These are phyloP conservation scores for Microctenopoma lineatum DNA, from an alignment of 2,797 vertebrate genomes.

Conservation along the genomic window DNA sequence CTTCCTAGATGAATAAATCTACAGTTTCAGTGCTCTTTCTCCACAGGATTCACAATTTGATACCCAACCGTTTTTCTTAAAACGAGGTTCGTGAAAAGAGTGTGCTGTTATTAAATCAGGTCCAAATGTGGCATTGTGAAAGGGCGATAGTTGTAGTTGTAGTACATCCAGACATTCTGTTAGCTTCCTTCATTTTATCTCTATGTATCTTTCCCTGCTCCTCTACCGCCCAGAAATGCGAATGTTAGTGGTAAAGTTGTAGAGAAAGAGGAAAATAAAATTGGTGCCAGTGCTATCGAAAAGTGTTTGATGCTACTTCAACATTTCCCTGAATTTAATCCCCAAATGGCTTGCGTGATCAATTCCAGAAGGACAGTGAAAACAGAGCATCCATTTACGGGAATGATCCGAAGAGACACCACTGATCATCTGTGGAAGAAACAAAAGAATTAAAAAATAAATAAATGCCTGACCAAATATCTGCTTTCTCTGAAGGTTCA, in stretches of 20 bases:
- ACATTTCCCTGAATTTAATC: conserved; percentile 45
- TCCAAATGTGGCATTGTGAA: conserved; percentile 64
- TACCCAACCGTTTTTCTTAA: conserved; percentile 8
- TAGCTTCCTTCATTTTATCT: conserved; percentile 1
- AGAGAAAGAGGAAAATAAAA: conserved; percentile 6
- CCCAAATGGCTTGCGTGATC: conserved; percentile 43
- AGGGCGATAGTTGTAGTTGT: conserved; percentile 39
- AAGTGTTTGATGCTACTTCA: conserved; percentile 41
- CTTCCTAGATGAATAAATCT: conserved; percentile 10
- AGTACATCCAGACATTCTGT: conserved; percentile 10
- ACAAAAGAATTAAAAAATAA: conserved; percentile 23
- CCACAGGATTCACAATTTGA: neutral
- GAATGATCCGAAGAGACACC: conserved; percentile 60
- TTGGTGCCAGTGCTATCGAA: conserved; percentile 9
- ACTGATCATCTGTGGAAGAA: conserved; percentile 59
- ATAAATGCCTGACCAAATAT: conserved; percentile 45
- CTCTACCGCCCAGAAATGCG: neutral
- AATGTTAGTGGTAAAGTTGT: neutral
- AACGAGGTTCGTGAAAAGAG: conserved; percentile 35
- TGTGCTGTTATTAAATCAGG: conserved; percentile 39
- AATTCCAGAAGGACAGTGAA: conserved; percentile 59
- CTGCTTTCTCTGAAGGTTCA: conserved; percentile 54
- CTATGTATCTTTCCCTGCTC: neutral
- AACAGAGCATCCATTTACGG: conserved; percentile 63
- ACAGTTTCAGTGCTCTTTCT: conserved; percentile 34